phyloP scores from a whole-genome alignment of 1,140 invertebrate genomes.

The Planococcus citri region DNA sequence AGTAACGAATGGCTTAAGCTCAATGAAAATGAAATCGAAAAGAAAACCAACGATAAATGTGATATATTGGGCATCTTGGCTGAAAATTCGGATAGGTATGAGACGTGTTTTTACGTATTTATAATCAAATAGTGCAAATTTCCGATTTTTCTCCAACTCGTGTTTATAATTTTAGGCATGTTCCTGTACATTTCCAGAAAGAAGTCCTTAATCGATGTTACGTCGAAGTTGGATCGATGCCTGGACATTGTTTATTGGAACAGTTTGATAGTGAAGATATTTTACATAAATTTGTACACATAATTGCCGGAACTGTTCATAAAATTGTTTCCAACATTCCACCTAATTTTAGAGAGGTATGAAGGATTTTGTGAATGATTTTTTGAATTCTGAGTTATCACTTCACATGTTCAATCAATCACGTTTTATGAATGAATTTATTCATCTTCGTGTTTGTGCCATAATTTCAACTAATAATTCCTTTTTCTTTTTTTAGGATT shows the following conservation, averaged over 20 bases:
- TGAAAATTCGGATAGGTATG: neutral
- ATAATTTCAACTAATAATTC: too few species aligned
- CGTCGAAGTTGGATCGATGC: conserved; percentile 31
- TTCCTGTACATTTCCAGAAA: conserved; percentile 41
- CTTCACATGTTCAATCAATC: too few species aligned
- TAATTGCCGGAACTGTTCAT: conserved; percentile 40
- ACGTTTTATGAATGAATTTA: too few species aligned
- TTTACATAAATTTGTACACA: conserved; percentile 35
- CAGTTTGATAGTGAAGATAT: conserved; percentile 35
- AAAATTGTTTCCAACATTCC: conserved; percentile 56
- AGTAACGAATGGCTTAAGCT: conserved; percentile 5
- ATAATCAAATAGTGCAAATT: too few species aligned
- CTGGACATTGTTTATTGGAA: conserved; percentile 27
- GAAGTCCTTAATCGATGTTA: conserved; percentile 39
- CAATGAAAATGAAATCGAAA: neutral
- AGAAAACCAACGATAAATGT: neutral
- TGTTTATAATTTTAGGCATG: conserved; percentile 30
- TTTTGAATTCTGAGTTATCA: too few species aligned
- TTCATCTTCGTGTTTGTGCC: too few species aligned
- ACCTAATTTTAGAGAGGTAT: conserved; percentile 48
- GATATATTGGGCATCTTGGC: neutral
- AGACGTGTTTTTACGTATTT: too few species aligned
- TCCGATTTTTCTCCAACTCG: too few species aligned
- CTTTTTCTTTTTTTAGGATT: conserved; percentile 38
- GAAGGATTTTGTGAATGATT: too few species aligned